These are phyloP conservation scores for Protomyctophum bolini DNA, from an alignment of 2,113 vertebrate species.

Conservation along the genomic window DNA sequence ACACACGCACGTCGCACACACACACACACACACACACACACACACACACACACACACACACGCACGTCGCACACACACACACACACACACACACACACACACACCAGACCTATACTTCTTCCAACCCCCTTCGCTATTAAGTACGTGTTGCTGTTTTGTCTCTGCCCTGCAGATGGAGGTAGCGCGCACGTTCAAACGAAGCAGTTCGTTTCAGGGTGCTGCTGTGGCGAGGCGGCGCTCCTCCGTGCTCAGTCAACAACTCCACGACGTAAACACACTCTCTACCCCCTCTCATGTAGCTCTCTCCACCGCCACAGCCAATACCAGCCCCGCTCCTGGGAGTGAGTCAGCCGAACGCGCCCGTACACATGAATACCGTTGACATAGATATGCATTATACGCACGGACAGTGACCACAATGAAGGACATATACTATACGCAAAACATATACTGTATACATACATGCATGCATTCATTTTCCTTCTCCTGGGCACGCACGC, in stretches of 20 bases:
- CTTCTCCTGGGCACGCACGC: not conserved
- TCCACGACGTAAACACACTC: conserved; percentile 96
- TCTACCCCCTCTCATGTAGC: conserved; percentile 94
- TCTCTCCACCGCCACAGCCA: conserved; percentile 91
- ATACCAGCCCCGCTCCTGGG: conserved; percentile 89
- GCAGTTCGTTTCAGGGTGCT: conserved; percentile 94
- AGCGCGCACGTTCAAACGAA: conserved; percentile 98
- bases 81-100: not conserved
- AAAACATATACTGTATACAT: not conserved
- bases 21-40: not conserved
- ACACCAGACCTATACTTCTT: conserved; percentile 25
- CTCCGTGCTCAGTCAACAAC: conserved; percentile 94
- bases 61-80: not conserved
- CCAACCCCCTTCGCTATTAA: conserved; percentile 61
- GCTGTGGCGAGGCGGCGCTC: conserved; percentile 86
- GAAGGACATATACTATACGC: conserved; percentile 14
- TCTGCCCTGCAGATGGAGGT: conserved; percentile 97
- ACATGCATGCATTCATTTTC: too few species aligned
- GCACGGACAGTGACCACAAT: conserved; percentile 13
- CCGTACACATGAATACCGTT: conserved; percentile 57
- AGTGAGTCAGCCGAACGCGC: conserved; percentile 88
- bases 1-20: conserved; percentile 15
- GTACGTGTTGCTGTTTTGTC: conserved; percentile 83
- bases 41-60: not conserved
- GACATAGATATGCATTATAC: conserved; percentile 36